Evolutionary conservation across 92 coral and sea anemone genomes (phyloP).

Genomic region (Porites rus): DNA sequence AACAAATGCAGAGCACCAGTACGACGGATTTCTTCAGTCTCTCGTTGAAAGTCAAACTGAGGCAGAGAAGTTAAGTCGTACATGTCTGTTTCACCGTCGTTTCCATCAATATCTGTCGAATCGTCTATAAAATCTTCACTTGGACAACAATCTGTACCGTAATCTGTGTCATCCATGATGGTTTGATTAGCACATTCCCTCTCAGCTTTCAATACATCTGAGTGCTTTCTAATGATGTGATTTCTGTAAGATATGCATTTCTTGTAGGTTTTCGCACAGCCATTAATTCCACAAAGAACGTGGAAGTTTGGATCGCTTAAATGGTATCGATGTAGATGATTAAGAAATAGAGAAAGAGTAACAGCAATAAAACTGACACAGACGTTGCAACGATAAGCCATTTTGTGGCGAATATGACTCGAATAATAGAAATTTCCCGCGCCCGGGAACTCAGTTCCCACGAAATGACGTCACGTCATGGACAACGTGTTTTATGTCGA

Average conservation of each 20-base stretch:
- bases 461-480: background rate
- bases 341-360: background rate
- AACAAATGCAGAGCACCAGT: slow-evolving; percentile 1
- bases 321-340: background rate
- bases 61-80: background rate
- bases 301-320: slow-evolving; percentile 5
- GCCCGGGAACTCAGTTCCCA: slow-evolving; percentile 1
- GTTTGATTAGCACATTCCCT: background rate
- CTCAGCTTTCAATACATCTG: slow-evolving; percentile 3
- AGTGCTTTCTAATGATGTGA: background rate
- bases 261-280: background rate
- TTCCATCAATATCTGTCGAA: background rate
- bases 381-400: slow-evolving; percentile 18
- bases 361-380: slow-evolving; percentile 1
- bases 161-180: too few species aligned
- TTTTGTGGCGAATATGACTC: background rate
- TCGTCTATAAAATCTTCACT: too few species aligned
- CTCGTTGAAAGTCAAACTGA: background rate
- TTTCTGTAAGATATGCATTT: slow-evolving; percentile 10
- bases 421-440: background rate
- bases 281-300: slow-evolving; percentile 27
- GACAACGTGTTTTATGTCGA: too few species aligned
- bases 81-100: background rate
- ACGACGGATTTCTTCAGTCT: slow-evolving; percentile 17
- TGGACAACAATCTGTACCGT: too few species aligned